These are phyloP conservation scores for Rhimphoctona megacephalus DNA, from an alignment of 2,888 invertebrate genomes.

Conservation along the genomic window DNA sequence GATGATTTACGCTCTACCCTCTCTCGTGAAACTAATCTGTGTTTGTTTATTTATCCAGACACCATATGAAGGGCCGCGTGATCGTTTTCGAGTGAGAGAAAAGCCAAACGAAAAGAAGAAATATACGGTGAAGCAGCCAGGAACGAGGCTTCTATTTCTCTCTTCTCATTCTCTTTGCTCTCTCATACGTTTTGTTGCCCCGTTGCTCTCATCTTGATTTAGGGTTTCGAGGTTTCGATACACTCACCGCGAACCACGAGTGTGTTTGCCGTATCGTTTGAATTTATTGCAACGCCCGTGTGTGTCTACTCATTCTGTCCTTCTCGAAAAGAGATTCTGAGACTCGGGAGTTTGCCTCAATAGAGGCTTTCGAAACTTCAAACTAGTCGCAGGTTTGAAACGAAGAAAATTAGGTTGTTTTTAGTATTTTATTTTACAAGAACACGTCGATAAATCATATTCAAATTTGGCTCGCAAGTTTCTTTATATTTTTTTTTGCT, in stretches of 20 bases:
- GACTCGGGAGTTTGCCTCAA: not conserved
- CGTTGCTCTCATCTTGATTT: conserved; percentile 77
- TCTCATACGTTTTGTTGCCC: conserved; percentile 13
- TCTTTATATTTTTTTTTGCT: not conserved
- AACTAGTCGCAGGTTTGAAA: not conserved
- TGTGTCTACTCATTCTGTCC: conserved; percentile 47
- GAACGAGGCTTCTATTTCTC: conserved; percentile 31
- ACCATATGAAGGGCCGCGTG: conserved; percentile 62
- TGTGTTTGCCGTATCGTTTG: conserved; percentile 65
- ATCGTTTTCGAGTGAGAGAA: conserved; percentile 56
- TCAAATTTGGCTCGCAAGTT: not conserved
- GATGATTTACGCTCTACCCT: conserved; percentile 81
- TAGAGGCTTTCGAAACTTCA: not conserved
- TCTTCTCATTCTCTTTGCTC: conserved; percentile 22
- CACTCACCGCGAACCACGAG: conserved; percentile 75
- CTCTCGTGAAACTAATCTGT: conserved; percentile 81
- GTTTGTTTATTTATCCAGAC: conserved; percentile 83
- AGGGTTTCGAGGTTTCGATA: conserved; percentile 82
- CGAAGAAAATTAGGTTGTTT: not conserved
- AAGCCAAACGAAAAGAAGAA: conserved; percentile 49
- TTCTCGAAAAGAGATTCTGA: conserved; percentile 28
- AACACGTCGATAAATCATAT: not conserved
- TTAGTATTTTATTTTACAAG: not conserved
- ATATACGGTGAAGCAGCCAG: conserved; percentile 31
- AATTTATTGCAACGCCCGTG: conserved; percentile 64